Base-by-base conservation (phyloP, 2,888 invertebrate genomes). In the Phania funesta region DNA sequence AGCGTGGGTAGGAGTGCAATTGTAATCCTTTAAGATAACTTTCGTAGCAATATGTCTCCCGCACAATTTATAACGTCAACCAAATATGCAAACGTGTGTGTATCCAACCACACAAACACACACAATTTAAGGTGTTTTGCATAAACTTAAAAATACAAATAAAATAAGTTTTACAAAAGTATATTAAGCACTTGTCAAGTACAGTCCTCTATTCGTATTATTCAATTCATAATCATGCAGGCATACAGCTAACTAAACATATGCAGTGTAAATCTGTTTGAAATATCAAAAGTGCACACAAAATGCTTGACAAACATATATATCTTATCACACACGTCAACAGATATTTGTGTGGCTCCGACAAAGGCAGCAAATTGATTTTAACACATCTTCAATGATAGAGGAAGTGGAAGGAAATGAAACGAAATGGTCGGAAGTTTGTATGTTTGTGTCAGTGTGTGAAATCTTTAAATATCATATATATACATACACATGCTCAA, bases 11-110 rank as follows among this genome's bases (percentile, higher is more conserved):
- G 22, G 7, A 58, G 18, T 35, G 22, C 46, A 68, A 56, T 41
- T 22, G 41, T 80, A 80, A 80, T 80, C 80, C 74, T 75, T 80
- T 75, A 74, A 74, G 74, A 74, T 62, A 80, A 80, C 80, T 80
- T 80, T 80, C 80, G 74, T 75, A 80, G 56, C 32, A 70, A 68
- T 56, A 64, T 75, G 74, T 68, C 62, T 62, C 29, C 13, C 64
- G 54, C 65, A 67, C 41, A 54, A 56, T 46, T 68, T 64, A 62
- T 38, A 16, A 48, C 13, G 24, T 58, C 24, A 13, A 71, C 41
- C 54, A 32, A 46, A 18, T n/a, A 56, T n/a, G n/a, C 16, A 18
- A 3, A 6, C 11, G 32, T 16, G 38, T 41, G 26, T 41, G 20
- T 1, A 24, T 4, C 4, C 8, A 16, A 18, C 2, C 54, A 26